Evolutionary conservation across 2,113 vertebrate genomes (phyloP).

Genomic region (Tragelaphus strepsiceros): DNA sequence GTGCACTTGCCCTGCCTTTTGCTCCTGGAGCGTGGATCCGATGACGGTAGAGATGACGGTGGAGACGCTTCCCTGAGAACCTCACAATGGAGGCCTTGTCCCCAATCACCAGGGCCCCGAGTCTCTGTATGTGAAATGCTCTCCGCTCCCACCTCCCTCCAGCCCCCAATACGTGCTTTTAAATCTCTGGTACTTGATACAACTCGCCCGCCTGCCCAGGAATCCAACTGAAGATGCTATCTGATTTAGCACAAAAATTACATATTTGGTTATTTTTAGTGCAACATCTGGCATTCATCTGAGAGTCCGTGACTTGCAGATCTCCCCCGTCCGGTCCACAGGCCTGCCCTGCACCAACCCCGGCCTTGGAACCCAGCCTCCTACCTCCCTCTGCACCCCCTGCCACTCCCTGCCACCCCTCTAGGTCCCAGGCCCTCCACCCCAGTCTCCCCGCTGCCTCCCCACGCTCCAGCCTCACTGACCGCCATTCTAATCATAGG

Average conservation of each 20-base stretch:
- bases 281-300: slow-evolving; percentile 38
- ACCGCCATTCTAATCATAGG: neutral
- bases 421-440: neutral
- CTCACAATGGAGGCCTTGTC: neutral
- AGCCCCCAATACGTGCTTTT: neutral
- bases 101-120: neutral
- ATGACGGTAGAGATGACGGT: accelerated
- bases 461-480: neutral
- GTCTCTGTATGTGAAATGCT: neutral
- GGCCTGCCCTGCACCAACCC: neutral
- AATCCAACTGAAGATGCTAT: slow-evolving; percentile 52
- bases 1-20: neutral
- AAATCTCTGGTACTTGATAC: slow-evolving; percentile 29
- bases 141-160: neutral
- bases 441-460: accelerated
- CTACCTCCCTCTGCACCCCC: neutral
- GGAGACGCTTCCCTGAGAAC: neutral
- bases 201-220: neutral
- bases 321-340: neutral
- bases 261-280: slow-evolving; percentile 63
- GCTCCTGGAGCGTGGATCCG: accelerated
- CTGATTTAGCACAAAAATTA: slow-evolving; percentile 36
- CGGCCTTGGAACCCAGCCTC: neutral
- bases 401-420: neutral
- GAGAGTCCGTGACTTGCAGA: neutral